Base-by-base conservation (phyloP, 2,797 vertebrate species). In the Varecia variegata region DNA sequence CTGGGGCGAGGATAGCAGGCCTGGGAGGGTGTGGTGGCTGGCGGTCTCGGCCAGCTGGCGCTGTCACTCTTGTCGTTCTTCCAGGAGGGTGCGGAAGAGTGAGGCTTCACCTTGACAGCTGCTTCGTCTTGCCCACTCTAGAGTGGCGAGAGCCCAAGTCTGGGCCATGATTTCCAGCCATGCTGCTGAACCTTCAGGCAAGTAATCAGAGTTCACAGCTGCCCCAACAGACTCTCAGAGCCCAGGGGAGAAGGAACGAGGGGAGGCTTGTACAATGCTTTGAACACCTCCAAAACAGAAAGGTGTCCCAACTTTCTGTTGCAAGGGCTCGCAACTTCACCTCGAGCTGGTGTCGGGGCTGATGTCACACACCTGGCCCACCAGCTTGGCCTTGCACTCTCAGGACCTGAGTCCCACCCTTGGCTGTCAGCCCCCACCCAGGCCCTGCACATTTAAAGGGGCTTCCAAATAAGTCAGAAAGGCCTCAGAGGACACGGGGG, bases 31-130 rank as follows among this genome's bases (percentile, higher is more conserved):
- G 13, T 7, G 40, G 11, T 12, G 60, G 60, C 87, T 45, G 54
- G 45, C 52, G 15, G n/a, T 52, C 70, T 14, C 0, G 8, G 65
- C 54, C 12, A 5, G 35, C 6, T 3, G 43, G 40, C 3, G 2
- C 47, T 17, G 27, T 25, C 65, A 32, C 25, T 58, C 32, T 4
- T 0, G n/a, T 35, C 23, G 9, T 21, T 30, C 52, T 11, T 76
- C 67, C 15, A 3, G n/a, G 40, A 65, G 65, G 47, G 18, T 1
- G 15, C 0, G 32, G 35, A 85, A 52, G 40, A 76, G 74, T 21
- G 4, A 15, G 68, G 21, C 7, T 18, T 38, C 10, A 9, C 1
- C 6, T 0, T 21, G 71, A 40, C 40, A 10, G 0, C 15, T 50
- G 73, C 79, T 88, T 43, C 58, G 35, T 58, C 21, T 4, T 2